Conservation (phyloP, 2,113 vertebrate genomes). For the Cercopithecus mona region DNA sequence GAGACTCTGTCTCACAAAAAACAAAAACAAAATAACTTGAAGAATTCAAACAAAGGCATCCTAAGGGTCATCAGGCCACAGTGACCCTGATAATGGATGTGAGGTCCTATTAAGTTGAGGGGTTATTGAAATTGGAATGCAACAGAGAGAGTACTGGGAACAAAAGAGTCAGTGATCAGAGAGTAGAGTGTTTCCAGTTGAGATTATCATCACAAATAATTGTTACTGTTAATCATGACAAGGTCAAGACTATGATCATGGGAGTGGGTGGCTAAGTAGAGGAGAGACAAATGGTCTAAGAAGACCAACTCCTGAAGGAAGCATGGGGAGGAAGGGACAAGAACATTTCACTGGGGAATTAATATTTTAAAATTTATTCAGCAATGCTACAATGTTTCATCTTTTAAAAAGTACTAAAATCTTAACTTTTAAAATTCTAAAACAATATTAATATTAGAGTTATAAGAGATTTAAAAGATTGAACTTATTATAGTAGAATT, state of each 20-base stretch:
- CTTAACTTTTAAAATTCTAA: background rate
- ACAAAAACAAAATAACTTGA: background rate
- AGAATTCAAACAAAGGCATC: background rate
- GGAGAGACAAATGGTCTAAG: background rate
- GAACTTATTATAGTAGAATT: background rate
- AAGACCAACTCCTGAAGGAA: background rate
- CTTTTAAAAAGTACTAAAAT: background rate
- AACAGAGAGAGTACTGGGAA: background rate
- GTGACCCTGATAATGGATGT: background rate
- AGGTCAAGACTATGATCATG: background rate
- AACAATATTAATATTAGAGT: background rate
- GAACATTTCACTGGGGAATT: background rate
- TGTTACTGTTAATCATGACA: background rate
- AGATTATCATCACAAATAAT: background rate
- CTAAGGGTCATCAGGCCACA: accelerated
- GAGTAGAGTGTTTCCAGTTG: background rate
- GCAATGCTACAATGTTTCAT: background rate
- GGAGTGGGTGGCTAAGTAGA: background rate
- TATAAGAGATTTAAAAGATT: background rate
- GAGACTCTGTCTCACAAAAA: too few species aligned
- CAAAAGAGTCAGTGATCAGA: background rate
- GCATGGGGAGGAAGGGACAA: background rate
- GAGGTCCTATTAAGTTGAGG: background rate
- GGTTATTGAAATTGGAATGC: background rate
- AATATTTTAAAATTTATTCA: background rate